A percentile compares a stretch with the other conserved stretches of the same genome.
Conservation (phyloP, 2,888 invertebrate species). For the Orchesella flavescens region DNA sequence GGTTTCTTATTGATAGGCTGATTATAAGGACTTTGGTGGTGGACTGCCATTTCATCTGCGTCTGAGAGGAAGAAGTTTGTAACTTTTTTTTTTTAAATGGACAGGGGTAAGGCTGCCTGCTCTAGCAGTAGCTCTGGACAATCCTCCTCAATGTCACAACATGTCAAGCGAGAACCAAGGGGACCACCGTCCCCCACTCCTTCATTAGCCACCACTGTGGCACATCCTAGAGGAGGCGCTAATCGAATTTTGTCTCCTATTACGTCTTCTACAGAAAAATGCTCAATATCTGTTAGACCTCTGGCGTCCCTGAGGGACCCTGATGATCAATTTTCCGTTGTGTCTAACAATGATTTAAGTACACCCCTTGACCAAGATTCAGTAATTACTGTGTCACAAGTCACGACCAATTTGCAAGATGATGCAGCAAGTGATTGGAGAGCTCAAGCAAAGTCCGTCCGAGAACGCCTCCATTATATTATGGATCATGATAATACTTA, state of each 20-base stretch:
- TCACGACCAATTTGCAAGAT: background rate
- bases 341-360: background rate
- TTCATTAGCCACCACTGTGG: constrained; percentile 8
- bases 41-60: too few species aligned
- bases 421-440: constrained; percentile 26
- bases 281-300: background rate
- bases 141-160: background rate
- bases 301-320: background rate
- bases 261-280: background rate
- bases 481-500: constrained; percentile 29
- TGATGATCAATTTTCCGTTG: background rate
- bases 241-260: background rate
- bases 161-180: background rate
- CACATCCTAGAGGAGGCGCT: background rate
- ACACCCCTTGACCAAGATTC: too few species aligned
- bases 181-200: background rate
- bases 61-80: too few species aligned
- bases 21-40: too few species aligned
- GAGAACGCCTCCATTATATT: constrained; percentile 27
- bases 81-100: too few species aligned
- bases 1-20: too few species aligned
- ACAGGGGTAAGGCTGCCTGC: too few species aligned
- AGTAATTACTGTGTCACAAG: background rate
- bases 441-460: background rate
- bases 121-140: background rate